These are phyloP conservation scores for Geococcyx californianus DNA, from an alignment of 2,113 vertebrate genomes.

Conservation along the genomic window DNA sequence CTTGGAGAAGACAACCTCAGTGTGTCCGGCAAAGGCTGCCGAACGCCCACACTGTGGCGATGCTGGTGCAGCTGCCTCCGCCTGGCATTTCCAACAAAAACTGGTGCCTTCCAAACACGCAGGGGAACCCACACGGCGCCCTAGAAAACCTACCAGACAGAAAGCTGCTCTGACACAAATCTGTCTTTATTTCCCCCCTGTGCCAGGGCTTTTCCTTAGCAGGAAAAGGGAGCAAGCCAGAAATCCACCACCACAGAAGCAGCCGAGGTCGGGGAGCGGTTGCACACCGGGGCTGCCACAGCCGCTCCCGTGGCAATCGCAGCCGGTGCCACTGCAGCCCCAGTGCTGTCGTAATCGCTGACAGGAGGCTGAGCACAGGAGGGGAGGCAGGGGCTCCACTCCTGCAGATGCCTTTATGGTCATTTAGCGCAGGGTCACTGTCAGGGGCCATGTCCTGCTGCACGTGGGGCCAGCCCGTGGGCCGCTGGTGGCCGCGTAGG, in stretches of 20 bases:
- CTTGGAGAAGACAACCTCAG: neutral
- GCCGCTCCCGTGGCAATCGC: neutral
- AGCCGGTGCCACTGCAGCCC: neutral
- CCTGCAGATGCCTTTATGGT: neutral
- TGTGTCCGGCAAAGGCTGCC: neutral
- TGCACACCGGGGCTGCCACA: fast-evolving
- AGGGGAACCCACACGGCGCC: neutral
- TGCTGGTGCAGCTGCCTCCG: neutral
- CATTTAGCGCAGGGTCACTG: neutral
- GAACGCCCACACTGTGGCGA: neutral
- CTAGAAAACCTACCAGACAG: neutral
- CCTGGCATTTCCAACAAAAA: neutral
- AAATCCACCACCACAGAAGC: fast-evolving
- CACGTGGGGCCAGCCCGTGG: neutral
- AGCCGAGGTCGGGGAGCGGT: neutral
- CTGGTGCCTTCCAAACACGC: neutral
- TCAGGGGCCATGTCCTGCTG: neutral
- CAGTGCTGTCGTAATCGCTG: fast-evolving
- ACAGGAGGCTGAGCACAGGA: neutral
- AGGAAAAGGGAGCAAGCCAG: neutral
- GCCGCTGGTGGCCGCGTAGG: neutral
- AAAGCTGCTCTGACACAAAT: neutral
- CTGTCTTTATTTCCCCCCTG: neutral
- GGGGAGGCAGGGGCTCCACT: neutral
- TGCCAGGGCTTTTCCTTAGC: neutral